A percentile compares a stretch with the other conserved stretches of the same genome.
Evolutionary conservation across 2,113 vertebrate genomes (phyloP).

Genomic region (Arenaria interpres): DNA sequence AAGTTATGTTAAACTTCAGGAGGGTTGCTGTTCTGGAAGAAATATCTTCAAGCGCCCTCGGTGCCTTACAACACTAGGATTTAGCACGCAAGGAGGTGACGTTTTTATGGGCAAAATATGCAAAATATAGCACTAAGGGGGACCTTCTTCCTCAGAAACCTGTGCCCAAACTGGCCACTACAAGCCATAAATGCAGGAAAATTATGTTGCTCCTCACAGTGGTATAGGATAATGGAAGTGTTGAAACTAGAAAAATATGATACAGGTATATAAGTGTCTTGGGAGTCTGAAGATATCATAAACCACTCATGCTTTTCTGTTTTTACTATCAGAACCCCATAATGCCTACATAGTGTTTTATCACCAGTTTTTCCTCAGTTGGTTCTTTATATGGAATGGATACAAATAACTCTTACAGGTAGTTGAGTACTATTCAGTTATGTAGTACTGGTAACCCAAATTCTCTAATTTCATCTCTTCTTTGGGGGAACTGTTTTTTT

Average conservation of each 20-base stretch:
- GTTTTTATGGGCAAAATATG: background rate
- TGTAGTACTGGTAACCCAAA: background rate
- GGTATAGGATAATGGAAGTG: background rate
- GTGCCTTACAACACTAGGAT: background rate
- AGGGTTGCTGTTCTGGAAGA: background rate
- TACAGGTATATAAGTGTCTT: background rate
- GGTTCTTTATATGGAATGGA: constrained; percentile 7
- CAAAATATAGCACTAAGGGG: background rate
- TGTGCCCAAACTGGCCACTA: background rate
- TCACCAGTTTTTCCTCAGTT: background rate
- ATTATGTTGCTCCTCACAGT: background rate
- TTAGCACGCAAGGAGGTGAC: background rate
- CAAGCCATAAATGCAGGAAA: background rate
- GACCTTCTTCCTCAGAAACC: background rate
- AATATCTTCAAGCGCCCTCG: background rate
- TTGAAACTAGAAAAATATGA: constrained; percentile 6
- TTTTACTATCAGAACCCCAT: background rate
- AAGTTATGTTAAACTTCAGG: background rate
- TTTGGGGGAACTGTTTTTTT: background rate
- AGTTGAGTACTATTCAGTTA: background rate
- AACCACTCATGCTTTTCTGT: constrained; percentile 5
- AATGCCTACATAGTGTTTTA: background rate
- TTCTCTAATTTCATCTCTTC: background rate
- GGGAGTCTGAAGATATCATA: background rate
- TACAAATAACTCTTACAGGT: background rate